Evolutionary conservation across 1,140 invertebrate genomes (phyloP), one percentile per base, ranked within the genome.

Genomic region (Asobara japonica): DNA sequence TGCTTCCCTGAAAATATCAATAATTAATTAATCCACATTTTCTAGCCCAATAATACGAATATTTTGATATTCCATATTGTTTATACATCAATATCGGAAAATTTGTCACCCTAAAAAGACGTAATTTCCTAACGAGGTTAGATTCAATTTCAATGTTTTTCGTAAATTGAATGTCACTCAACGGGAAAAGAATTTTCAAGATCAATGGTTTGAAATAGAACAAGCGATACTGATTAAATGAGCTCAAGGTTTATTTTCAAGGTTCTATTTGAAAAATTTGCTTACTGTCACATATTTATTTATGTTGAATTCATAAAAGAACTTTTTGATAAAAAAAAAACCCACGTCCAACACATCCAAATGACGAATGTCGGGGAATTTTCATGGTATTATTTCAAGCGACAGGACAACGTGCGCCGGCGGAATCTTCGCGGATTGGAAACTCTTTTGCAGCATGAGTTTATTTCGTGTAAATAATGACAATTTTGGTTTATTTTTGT

Each of bases 1-100:
- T 61, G 70, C 64, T 74, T 60, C 61, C 61, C 76, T 76, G 64
- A 0, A 75, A 75, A 62, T 45, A 71, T 60, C n/a, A 4, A 3
- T 69, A 33, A 33, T 7, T 8, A 2, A 25, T 25, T 45, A 45
- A 16, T 45, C 3, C 7, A 18, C 10, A 5, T 16, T 45, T 45
- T 13, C n/a, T 7, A 45, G n/a, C 7, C 41, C 41, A 45, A 16
- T 3, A 45, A 16, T 2, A 13, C 18, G 3, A 1, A 45, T 4
- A 18, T 16, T 7, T 18, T 5, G 13, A 45, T 1, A 16, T 5
- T 45, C 18, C 2, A n/a, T n/a, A 8, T 1, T 38, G 3, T 5
- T 45, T 16, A 13, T 6, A 13, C 41, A 45, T 2, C 7, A 45
- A 45, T 45, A 16, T 45, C 2, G n/a, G 13, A 45, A 6, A 45